Percentiles rank a stretch among this genome's conserved stretches.
phyloP scores from a whole-genome alignment of 2,797 vertebrate species.

The Lophius americanus region DNA sequence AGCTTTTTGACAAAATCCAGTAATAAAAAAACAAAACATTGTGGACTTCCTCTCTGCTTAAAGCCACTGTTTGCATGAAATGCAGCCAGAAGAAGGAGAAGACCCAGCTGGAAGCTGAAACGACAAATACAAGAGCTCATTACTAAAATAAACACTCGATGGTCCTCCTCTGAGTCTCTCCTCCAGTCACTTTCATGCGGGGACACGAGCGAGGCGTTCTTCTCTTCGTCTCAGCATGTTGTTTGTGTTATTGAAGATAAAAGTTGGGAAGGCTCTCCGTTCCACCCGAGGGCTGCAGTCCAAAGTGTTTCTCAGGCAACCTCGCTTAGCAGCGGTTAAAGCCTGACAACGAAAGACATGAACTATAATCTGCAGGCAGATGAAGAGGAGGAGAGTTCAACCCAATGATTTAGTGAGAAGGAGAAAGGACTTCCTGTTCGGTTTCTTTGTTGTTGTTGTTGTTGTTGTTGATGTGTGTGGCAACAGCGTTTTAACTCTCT shows the following conservation, averaged over 20 bases:
- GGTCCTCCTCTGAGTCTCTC: conserved; percentile 34
- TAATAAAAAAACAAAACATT: conserved; percentile 25
- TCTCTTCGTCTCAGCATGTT: conserved; percentile 34
- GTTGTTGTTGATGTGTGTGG: too few species aligned
- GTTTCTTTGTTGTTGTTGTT: neutral
- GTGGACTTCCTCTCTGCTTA: conserved; percentile 25
- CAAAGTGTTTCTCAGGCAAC: conserved; percentile 42
- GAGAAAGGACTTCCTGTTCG: neutral
- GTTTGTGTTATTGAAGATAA: conserved; percentile 53
- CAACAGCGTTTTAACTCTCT: too few species aligned
- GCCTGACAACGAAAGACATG: conserved; percentile 18
- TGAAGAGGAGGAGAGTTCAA: conserved; percentile 26
- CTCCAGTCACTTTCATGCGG: conserved; percentile 53
- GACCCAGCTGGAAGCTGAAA: conserved; percentile 56
- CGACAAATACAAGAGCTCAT: conserved; percentile 60
- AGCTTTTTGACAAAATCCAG: conserved; percentile 34
- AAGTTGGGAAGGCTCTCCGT: conserved; percentile 32
- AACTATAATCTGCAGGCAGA: conserved; percentile 25
- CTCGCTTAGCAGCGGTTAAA: conserved; percentile 47
- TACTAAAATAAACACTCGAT: conserved; percentile 64
- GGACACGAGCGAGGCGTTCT: conserved; percentile 55
- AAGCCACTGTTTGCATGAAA: conserved; percentile 45
- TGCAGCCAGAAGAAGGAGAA: conserved; percentile 50
- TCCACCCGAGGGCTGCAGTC: conserved; percentile 28
- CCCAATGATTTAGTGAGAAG: neutral